phyloP scores from a whole-genome alignment of 2,797 vertebrate species.

The Calcarius lapponicus region DNA sequence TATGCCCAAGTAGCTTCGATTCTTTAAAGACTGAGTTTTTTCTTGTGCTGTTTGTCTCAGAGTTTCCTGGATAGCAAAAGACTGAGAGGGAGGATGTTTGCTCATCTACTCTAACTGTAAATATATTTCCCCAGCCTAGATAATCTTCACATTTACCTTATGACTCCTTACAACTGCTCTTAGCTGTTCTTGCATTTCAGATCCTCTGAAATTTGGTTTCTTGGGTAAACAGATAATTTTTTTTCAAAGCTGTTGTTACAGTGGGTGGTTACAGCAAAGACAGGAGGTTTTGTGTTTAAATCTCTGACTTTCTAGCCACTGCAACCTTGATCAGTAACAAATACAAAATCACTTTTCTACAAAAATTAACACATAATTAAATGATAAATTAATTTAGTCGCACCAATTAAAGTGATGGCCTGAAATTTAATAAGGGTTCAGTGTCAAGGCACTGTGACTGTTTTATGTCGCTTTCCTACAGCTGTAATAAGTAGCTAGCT shows the following conservation, averaged over 20 bases:
- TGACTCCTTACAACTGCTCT: neutral
- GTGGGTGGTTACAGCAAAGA: neutral
- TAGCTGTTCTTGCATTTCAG: neutral
- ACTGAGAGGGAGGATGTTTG: neutral
- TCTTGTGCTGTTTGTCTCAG: neutral
- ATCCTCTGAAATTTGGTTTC: neutral
- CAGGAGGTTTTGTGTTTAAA: neutral
- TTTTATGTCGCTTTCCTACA: slow-evolving; percentile 64
- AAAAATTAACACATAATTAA: slow-evolving; percentile 68
- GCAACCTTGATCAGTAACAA: slow-evolving; percentile 27
- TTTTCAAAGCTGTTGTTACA: neutral
- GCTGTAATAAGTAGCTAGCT: slow-evolving; percentile 45
- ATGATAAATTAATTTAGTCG: slow-evolving; percentile 71
- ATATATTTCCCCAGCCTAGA: neutral
- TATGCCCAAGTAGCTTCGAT: neutral
- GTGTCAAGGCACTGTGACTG: slow-evolving; percentile 29
- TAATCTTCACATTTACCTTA: neutral
- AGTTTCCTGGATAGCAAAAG: neutral
- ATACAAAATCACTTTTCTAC: slow-evolving; percentile 32
- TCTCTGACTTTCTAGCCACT: neutral
- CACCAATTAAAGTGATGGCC: slow-evolving; percentile 60
- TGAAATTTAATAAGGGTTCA: slow-evolving; percentile 60
- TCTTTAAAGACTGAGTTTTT: neutral
- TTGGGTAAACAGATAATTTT: neutral
- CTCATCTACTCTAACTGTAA: neutral